Evolutionary conservation across 2,797 vertebrate species (phyloP).

Genomic region (Bucorvus abyssinicus): DNA sequence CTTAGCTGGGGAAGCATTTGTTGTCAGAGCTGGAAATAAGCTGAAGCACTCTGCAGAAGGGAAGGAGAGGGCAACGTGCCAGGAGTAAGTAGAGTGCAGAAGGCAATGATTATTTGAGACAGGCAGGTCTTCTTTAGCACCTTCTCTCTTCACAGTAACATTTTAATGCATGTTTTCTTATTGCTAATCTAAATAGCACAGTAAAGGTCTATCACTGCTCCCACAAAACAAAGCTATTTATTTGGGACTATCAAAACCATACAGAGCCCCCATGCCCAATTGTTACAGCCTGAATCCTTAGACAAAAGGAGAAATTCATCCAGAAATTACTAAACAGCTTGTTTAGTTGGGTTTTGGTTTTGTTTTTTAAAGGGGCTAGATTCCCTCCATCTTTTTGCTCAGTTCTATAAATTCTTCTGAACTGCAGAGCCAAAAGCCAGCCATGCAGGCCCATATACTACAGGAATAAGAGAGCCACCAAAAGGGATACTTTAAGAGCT

Average conservation of each 20-base stretch:
- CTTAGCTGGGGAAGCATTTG: neutral
- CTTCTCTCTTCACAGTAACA: neutral
- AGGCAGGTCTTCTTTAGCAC: neutral
- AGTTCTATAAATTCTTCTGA: neutral
- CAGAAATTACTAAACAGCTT: neutral
- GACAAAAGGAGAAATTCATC: neutral
- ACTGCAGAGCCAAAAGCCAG: neutral
- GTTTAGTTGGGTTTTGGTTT: neutral
- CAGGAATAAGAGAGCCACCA: neutral
- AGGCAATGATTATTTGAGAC: neutral
- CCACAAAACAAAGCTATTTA: neutral
- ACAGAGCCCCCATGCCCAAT: fast-evolving
- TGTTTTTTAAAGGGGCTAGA: neutral
- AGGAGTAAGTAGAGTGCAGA: neutral
- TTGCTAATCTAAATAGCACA: neutral
- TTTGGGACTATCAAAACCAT: neutral
- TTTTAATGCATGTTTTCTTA: neutral
- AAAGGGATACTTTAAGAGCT: neutral
- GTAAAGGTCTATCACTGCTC: neutral
- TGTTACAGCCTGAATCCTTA: neutral
- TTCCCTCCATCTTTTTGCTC: neutral
- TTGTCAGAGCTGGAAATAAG: neutral
- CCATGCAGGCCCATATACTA: neutral
- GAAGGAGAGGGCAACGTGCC: neutral
- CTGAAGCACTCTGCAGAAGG: neutral